Percentiles rank a stretch among this genome's conserved stretches.
These are phyloP conservation scores for Ips typographus DNA, from an alignment of 1,140 invertebrate genomes.

Conservation along the genomic window DNA sequence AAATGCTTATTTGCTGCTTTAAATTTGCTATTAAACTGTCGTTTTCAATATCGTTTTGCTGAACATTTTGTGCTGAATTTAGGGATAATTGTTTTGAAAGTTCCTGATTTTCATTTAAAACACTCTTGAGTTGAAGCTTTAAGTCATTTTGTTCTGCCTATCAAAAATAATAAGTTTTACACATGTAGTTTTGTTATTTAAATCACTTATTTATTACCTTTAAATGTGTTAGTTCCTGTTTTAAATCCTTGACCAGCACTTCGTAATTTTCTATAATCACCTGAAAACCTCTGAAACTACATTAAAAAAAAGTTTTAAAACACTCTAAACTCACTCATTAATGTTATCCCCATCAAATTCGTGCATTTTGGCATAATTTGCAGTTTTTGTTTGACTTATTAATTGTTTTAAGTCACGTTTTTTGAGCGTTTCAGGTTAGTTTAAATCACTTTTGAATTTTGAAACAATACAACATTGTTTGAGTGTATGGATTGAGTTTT, in stretches of 20 bases:
- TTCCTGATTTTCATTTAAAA: constrained; percentile 45
- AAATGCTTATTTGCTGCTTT: constrained; percentile 42
- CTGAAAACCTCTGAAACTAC: constrained; percentile 39
- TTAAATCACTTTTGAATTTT: too few species aligned
- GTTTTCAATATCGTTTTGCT: constrained; percentile 27
- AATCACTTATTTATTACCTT: constrained; percentile 5
- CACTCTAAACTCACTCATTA: neutral
- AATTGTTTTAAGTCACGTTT: too few species aligned
- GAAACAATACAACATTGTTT: too few species aligned
- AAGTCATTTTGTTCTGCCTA: constrained; percentile 44
- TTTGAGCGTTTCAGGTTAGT: too few species aligned
- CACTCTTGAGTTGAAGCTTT: constrained; percentile 37
- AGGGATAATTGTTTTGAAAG: constrained; percentile 36
- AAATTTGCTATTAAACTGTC: constrained; percentile 44
- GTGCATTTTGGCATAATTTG: neutral
- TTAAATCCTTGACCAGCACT: constrained; percentile 40
- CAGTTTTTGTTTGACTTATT: too few species aligned
- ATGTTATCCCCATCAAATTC: neutral
- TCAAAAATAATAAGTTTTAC: constrained; percentile 37
- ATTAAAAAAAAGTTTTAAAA: constrained; percentile 1
- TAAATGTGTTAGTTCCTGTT: constrained; percentile 41
- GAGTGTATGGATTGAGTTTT: too few species aligned
- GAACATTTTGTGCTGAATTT: constrained; percentile 20
- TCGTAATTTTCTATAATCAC: constrained; percentile 45
- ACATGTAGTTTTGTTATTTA: too few species aligned